phyloP scores from a whole-genome alignment of 2,888 invertebrate genomes.

The Melipona bicolor region DNA sequence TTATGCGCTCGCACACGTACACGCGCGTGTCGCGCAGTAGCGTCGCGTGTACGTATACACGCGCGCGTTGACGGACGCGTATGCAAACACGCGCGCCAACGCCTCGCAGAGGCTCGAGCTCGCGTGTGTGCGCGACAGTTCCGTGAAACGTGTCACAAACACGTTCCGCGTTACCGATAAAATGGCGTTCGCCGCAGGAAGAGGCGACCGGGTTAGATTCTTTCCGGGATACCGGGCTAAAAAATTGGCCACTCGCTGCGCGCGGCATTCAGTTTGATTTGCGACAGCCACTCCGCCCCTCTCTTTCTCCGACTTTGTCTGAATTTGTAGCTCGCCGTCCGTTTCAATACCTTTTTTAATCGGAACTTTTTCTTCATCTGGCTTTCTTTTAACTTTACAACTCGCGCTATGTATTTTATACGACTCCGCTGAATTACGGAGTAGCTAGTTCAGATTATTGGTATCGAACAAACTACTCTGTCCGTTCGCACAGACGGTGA shows the following conservation, averaged over 20 bases:
- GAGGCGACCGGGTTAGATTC: constrained; percentile 44
- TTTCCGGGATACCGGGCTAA: constrained; percentile 24
- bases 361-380: too few species aligned
- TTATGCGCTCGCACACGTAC: constrained; percentile 7
- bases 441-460: neutral
- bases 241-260: constrained; percentile 27
- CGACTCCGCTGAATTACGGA: neutral
- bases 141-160: constrained; percentile 52
- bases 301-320: neutral
- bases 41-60: neutral
- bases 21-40: neutral
- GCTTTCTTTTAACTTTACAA: too few species aligned
- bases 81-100: constrained; percentile 4
- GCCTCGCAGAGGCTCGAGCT: constrained; percentile 25
- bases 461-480: too few species aligned
- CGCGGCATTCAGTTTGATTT: constrained; percentile 10
- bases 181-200: constrained; percentile 40
- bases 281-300: neutral
- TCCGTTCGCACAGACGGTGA: neutral
- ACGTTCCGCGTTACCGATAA: constrained; percentile 37
- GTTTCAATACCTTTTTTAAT: too few species aligned
- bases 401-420: too few species aligned
- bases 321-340: neutral
- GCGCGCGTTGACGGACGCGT: neutral
- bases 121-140: constrained; percentile 12